A percentile compares a stretch with the other conserved stretches of the same genome.
Conservation (phyloP, 2,888 invertebrate genomes). For the Ramazzottius varieornatus region DNA sequence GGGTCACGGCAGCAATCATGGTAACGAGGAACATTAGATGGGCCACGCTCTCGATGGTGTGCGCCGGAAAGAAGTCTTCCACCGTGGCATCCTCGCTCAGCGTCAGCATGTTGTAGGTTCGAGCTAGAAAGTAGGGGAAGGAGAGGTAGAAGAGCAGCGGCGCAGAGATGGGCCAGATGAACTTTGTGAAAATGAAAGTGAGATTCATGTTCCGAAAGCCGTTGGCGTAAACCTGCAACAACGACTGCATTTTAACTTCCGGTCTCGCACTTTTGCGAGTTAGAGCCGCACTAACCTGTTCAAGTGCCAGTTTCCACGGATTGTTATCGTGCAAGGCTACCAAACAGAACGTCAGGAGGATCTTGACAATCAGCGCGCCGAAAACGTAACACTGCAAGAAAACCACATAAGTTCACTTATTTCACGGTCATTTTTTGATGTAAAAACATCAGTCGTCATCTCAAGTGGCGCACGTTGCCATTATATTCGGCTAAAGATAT, state of each 20-base stretch:
- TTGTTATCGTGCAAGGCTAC: background rate
- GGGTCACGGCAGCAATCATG: background rate
- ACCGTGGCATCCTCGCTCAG: background rate
- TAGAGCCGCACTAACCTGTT: background rate
- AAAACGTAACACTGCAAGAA: background rate
- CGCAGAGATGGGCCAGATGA: background rate
- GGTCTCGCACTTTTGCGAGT: too few species aligned
- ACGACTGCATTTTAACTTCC: too few species aligned
- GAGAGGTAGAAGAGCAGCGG: background rate
- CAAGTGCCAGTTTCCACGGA: background rate
- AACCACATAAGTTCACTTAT: background rate
- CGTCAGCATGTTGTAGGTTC: background rate
- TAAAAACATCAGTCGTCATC: too few species aligned
- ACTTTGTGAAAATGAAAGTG: background rate
- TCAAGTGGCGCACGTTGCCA: too few species aligned
- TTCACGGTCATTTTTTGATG: too few species aligned
- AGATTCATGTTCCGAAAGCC: slow-evolving; percentile 1
- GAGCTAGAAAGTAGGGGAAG: background rate
- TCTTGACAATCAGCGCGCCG: background rate
- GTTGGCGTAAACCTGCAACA: background rate
- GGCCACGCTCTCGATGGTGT: background rate
- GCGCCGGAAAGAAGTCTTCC: background rate
- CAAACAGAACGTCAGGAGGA: background rate
- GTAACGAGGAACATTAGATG: background rate
- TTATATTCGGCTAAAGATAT: too few species aligned